phyloP scores from a whole-genome alignment of 2,797 vertebrate genomes.

The Diglossa cyanea region DNA sequence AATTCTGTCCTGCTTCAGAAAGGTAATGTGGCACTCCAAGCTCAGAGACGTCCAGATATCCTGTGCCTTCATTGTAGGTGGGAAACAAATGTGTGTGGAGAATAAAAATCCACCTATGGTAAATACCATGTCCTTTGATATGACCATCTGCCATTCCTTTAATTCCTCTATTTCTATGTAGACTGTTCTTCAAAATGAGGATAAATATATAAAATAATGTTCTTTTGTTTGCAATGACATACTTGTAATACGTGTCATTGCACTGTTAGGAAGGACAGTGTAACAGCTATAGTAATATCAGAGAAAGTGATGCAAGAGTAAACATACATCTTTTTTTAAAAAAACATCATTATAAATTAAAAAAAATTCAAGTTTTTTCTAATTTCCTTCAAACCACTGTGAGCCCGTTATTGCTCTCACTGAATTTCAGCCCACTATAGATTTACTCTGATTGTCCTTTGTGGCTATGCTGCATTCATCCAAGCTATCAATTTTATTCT shows the following conservation, averaged over 20 bases:
- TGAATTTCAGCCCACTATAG: slow-evolving; percentile 1
- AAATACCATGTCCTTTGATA: background rate
- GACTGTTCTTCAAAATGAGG: background rate
- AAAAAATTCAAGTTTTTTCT: background rate
- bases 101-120: background rate
- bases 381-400: background rate
- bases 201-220: background rate
- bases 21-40: background rate
- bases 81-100: background rate
- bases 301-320: background rate
- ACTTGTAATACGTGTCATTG: background rate
- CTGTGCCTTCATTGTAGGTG: background rate
- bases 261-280: background rate
- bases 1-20: background rate
- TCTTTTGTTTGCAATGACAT: background rate
- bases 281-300: background rate
- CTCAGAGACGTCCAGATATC: background rate
- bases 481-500: slow-evolving; percentile 7
- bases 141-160: background rate
- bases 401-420: background rate
- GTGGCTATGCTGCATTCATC: background rate
- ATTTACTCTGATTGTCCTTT: slow-evolving; percentile 7
- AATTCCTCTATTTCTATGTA: background rate
- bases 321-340: background rate
- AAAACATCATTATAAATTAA: background rate